Evolutionary conservation across 1,140 invertebrate genomes (phyloP).

Genomic region (Pentalonia nigronervosa): DNA sequence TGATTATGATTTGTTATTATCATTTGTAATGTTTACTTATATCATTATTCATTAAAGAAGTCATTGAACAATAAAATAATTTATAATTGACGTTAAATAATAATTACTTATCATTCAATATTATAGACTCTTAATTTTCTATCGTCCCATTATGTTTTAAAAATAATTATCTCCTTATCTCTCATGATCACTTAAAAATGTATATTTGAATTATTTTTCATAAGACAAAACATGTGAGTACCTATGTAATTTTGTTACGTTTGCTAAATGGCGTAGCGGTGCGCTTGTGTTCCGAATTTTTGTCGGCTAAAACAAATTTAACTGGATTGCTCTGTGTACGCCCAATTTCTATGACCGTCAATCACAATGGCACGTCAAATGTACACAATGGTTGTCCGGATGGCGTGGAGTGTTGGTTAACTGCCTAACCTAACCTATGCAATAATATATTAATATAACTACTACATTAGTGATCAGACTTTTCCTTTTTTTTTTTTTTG

Average conservation of each 20-base stretch:
- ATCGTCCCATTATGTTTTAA: not conserved
- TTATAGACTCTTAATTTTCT: not conserved
- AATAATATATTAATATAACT: no score
- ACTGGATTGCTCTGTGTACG: constrained; percentile 85
- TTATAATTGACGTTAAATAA: constrained; percentile 7
- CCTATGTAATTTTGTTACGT: constrained; percentile 68
- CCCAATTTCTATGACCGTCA: constrained; percentile 76
- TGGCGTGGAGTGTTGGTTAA: not conserved
- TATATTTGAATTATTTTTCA: no score
- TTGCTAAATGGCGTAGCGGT: constrained; percentile 65
- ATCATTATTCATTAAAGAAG: not conserved
- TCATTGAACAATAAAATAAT: constrained; percentile 41
- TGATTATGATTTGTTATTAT: constrained; percentile 1
- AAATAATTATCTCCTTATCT: no score
- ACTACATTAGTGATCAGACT: no score
- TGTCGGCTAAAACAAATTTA: constrained; percentile 79
- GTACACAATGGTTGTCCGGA: not conserved
- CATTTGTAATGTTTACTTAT: constrained; percentile 15
- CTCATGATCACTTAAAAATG: no score
- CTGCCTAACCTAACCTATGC: no score
- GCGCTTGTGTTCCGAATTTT: constrained; percentile 67
- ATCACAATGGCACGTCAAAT: not conserved
- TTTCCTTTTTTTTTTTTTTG: no score
- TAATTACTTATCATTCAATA: not conserved
- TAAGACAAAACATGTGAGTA: no score